These are phyloP conservation scores for Lycocorax pyrrhopterus DNA, from an alignment of 2,113 vertebrate genomes.

Conservation along the genomic window DNA sequence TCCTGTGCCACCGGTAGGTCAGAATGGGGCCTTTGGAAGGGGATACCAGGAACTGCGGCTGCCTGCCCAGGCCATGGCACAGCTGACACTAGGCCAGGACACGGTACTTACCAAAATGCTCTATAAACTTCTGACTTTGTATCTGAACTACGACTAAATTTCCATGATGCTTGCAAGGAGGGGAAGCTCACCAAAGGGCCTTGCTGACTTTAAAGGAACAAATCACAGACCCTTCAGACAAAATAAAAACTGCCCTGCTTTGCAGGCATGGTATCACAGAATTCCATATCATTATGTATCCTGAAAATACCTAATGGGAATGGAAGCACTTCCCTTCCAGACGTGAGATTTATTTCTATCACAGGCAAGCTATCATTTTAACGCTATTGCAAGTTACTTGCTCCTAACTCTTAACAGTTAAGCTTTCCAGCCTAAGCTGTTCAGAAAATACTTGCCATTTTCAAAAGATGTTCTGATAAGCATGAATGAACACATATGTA, in stretches of 20 bases:
- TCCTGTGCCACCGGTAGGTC: not conserved
- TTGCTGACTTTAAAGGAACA: not conserved
- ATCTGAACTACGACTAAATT: not conserved
- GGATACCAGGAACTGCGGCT: not conserved
- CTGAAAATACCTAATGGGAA: not conserved
- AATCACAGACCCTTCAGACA: not conserved
- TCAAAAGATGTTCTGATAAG: not conserved
- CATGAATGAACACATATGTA: not conserved
- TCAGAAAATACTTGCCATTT: not conserved
- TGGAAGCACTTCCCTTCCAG: not conserved
- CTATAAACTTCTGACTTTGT: not conserved
- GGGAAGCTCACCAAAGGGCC: not conserved
- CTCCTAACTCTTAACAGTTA: not conserved
- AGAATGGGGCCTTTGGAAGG: not conserved
- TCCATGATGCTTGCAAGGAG: accelerated
- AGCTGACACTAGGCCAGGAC: not conserved
- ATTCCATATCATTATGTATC: not conserved
- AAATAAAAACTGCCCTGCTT: not conserved
- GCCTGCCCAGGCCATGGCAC: not conserved
- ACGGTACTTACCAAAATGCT: not conserved
- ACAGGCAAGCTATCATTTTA: not conserved
- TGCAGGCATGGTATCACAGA: not conserved
- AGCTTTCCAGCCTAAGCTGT: not conserved
- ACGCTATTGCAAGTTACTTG: not conserved
- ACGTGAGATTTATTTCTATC: not conserved